Evolutionary conservation across 2,113 vertebrate species (phyloP), one percentile per base, ranked within the genome.

Genomic region (Montifringilla adamsi): DNA sequence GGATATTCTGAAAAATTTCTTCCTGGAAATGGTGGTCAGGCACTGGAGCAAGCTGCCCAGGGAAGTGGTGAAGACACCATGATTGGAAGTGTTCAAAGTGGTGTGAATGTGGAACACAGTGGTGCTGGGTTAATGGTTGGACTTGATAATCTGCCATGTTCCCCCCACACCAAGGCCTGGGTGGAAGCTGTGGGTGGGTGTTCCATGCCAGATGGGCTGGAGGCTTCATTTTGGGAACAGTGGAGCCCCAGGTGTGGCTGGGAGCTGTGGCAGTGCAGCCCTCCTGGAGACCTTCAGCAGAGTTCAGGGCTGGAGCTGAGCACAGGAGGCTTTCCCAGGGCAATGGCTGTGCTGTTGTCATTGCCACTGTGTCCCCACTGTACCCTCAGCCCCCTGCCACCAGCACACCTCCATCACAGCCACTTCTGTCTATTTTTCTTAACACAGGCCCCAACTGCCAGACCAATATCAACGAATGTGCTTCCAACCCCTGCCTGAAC

Each of bases 391-490:
- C 37, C 44, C 5, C 21, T 95, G 67, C 58, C 62, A 68, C 30
- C 58, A 62, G 62, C 24, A 50, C 37, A 5, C 20, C 24, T n/a
- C 41, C 63, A 5, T 39, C 20, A 30, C 35, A 43, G 26, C 46
- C 4, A 0, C 27, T 62, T 41, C 6, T 21, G 0, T 9, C 31
- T 17, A 0, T 8, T 72, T 53, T 55, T 16, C 31, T 30, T 64
- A 28, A 56, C 62, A 0, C 81, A 99, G 99, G 99, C 49, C 98
- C 99, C 87, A 99, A 99, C 97, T 99, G 99, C 94, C 99, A 99
- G 96, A 99, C 98, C 87, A 99, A 99, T 89, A 98, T 99, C 97
- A 99, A 99, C 0, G 99, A 99, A 77, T 99, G 99, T 7, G 99
- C 99, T 5, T 99, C 99, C 94, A 99, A 99, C 97, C 99, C 99